These are phyloP conservation scores for Nesogale talazaci DNA, from an alignment of 2,113 vertebrate genomes.

Conservation along the genomic window DNA sequence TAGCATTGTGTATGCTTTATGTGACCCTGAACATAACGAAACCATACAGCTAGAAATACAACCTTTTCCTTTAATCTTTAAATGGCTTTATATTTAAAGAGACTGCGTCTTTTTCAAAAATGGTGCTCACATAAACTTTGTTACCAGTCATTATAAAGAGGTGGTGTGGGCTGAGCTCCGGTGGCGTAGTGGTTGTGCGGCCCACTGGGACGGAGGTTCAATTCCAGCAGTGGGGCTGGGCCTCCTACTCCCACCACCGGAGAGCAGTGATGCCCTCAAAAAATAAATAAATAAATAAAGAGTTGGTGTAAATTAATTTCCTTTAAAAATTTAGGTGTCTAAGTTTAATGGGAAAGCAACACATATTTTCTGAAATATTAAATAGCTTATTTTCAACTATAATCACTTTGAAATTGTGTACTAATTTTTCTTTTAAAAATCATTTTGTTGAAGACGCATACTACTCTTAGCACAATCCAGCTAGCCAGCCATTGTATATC, in stretches of 20 bases:
- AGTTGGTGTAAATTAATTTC: neutral
- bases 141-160: neutral
- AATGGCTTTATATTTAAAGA: slow-evolving; percentile 29
- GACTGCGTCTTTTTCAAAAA: neutral
- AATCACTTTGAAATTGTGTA: slow-evolving; percentile 26
- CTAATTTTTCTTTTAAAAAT: too few relatives aligned
- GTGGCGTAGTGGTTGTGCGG: too few relatives aligned
- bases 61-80: slow-evolving; percentile 18
- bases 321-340: slow-evolving; percentile 42
- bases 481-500: too few relatives aligned
- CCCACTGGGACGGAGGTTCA: too few relatives aligned
- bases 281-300: too few relatives aligned
- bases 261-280: too few relatives aligned
- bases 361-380: slow-evolving; percentile 31
- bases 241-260: too few relatives aligned
- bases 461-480: too few relatives aligned
- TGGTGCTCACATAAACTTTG: slow-evolving; percentile 33
- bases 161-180: too few relatives aligned
- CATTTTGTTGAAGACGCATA: too few relatives aligned
- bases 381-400: slow-evolving; percentile 7
- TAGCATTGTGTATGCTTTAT: neutral
- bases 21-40: slow-evolving; percentile 1
- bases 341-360: neutral
- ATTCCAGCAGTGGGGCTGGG: too few relatives aligned
- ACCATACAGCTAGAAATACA: neutral